Evolutionary conservation across 1,140 invertebrate species (phyloP).

Genomic region (Mylabris phalerata): DNA sequence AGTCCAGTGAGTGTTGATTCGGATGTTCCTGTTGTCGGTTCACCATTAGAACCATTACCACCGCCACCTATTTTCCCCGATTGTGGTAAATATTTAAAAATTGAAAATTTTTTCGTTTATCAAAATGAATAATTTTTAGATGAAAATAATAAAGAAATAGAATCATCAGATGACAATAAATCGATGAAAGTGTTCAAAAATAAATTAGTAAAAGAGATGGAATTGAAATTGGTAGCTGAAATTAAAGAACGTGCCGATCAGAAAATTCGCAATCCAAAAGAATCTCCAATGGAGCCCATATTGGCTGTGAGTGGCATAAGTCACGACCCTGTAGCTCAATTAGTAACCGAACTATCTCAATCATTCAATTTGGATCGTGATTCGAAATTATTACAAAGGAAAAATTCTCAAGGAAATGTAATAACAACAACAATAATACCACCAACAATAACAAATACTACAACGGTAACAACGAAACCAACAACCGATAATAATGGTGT

Average conservation of each 20-base stretch:
- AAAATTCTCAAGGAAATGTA: slow-evolving; percentile 6
- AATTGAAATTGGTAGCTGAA: slow-evolving; percentile 70
- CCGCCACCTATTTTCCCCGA: slow-evolving; percentile 41
- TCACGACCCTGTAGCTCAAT: slow-evolving; percentile 65
- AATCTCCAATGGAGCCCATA: slow-evolving; percentile 42
- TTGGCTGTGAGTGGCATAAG: slow-evolving; percentile 41
- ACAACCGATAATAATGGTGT: slow-evolving; percentile 27
- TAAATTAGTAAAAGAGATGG: slow-evolving; percentile 63
- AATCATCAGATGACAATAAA: slow-evolving; percentile 32
- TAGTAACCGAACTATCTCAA: slow-evolving; percentile 66
- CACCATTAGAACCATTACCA: slow-evolving; percentile 33
- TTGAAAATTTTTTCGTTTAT: background rate
- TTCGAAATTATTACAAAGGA: slow-evolving; percentile 3
- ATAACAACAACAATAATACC: background rate
- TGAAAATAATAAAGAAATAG: slow-evolving; percentile 12
- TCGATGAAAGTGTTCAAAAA: slow-evolving; percentile 41
- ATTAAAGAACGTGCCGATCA: slow-evolving; percentile 71
- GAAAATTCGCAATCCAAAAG: slow-evolving; percentile 47
- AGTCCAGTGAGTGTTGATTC: slow-evolving; percentile 41
- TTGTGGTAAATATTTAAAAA: slow-evolving; percentile 16
- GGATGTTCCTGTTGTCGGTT: slow-evolving; percentile 39
- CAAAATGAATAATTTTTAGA: background rate
- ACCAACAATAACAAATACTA: background rate
- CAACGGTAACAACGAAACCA: slow-evolving; percentile 6
- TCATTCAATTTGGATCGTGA: slow-evolving; percentile 49